Conservation (phyloP, 2,113 vertebrate genomes). For the Paraplagusia blochii region DNA sequence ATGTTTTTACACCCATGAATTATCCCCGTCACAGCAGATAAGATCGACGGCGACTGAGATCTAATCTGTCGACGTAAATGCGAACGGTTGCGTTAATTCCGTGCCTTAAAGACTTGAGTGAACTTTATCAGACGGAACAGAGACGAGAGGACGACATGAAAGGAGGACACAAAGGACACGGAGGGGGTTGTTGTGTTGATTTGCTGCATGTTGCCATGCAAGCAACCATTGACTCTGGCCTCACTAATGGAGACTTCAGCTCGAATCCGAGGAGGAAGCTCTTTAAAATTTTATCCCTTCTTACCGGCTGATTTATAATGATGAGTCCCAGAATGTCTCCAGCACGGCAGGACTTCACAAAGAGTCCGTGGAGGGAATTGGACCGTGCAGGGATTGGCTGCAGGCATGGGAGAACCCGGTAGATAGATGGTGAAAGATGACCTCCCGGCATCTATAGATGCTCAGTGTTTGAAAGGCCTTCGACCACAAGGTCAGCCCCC, state of each 20-base stretch:
- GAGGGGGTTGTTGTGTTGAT: slow-evolving; percentile 58
- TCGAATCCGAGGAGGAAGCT: slow-evolving; percentile 62
- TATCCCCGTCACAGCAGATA: slow-evolving; percentile 21
- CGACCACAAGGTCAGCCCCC: slow-evolving; percentile 78
- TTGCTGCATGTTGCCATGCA: slow-evolving; percentile 59
- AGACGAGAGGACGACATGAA: slow-evolving; percentile 9
- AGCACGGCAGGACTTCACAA: slow-evolving; percentile 58
- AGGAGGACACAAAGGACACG: slow-evolving; percentile 33
- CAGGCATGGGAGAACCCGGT: slow-evolving; percentile 47
- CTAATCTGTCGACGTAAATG: slow-evolving; percentile 8
- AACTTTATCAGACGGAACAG: slow-evolving; percentile 30
- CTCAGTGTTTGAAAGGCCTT: slow-evolving; percentile 53
- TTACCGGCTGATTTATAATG: slow-evolving; percentile 75
- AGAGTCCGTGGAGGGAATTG: slow-evolving; percentile 44
- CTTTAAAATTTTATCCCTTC: slow-evolving; percentile 73
- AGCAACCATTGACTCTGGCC: slow-evolving; percentile 59
- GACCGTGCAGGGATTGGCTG: slow-evolving; percentile 34
- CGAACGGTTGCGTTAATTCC: slow-evolving; percentile 15
- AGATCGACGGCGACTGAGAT: not conserved
- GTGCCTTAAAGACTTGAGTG: slow-evolving; percentile 11
- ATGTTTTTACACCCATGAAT: not conserved
- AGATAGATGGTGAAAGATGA: slow-evolving; percentile 65
- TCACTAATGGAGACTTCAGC: slow-evolving; percentile 71
- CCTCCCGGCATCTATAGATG: slow-evolving; percentile 42
- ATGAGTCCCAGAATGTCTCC: slow-evolving; percentile 58